A percentile compares a stretch with the other conserved stretches of the same genome.
These are phyloP conservation scores for Triplophysa siluroides DNA, from an alignment of 2,113 vertebrate genomes.

Conservation along the genomic window DNA sequence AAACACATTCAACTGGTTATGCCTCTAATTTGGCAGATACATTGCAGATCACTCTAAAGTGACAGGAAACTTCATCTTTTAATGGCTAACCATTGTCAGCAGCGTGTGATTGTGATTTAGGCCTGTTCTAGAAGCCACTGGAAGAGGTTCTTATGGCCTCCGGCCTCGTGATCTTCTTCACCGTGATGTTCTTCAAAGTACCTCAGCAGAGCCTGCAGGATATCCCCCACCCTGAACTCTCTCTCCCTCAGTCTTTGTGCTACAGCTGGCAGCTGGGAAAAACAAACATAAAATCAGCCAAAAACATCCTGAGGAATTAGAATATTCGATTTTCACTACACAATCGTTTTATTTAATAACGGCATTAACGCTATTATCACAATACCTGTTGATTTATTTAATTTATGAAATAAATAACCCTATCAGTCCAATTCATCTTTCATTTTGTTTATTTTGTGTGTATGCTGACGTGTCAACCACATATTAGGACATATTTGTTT, in stretches of 20 bases:
- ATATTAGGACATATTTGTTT: no score
- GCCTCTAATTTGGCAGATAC: constrained; percentile 50
- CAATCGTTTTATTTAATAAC: no score
- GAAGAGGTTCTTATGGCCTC: constrained; percentile 77
- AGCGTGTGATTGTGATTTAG: constrained; percentile 64
- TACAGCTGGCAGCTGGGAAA: constrained; percentile 75
- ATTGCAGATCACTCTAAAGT: constrained; percentile 46
- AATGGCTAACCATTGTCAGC: constrained; percentile 30
- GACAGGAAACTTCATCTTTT: constrained; percentile 26
- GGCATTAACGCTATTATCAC: no score
- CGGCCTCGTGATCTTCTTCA: constrained; percentile 56
- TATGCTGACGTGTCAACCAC: no score
- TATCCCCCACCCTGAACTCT: constrained; percentile 86
- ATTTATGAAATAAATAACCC: no score
- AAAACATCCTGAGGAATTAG: not conserved
- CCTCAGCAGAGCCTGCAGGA: constrained; percentile 86
- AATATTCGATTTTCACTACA: no score
- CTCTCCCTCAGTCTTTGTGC: constrained; percentile 79
- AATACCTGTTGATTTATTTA: no score
- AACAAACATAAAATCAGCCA: constrained; percentile 34
- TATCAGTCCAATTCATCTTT: no score
- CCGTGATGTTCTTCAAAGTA: constrained; percentile 81
- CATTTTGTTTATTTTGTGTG: no score
- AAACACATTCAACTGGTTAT: constrained; percentile 44
- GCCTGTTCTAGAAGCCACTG: constrained; percentile 87